Conservation (phyloP, 1,140 invertebrate species). For the Listronotus oregonensis region DNA sequence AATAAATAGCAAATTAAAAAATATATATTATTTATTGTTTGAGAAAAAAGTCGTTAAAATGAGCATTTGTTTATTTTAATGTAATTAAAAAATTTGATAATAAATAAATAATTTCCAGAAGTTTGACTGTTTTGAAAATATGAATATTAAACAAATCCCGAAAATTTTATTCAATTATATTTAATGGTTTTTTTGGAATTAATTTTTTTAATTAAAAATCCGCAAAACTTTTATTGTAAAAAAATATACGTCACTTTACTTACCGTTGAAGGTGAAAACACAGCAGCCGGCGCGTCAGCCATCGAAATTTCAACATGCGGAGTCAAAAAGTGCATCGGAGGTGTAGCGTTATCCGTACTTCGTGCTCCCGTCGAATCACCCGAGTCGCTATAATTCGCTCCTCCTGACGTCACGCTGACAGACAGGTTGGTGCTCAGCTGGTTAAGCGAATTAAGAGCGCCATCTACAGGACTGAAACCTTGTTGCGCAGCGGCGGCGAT, state of each 20-base stretch:
- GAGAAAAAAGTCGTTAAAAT: too few species aligned
- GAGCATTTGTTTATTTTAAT: too few species aligned
- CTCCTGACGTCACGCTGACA: slow-evolving; percentile 58
- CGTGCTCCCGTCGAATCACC: slow-evolving; percentile 77
- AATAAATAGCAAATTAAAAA: too few species aligned
- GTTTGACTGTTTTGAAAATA: too few species aligned
- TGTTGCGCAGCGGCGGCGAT: slow-evolving; percentile 65
- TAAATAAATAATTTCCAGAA: too few species aligned
- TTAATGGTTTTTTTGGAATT: too few species aligned
- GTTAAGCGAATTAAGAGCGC: slow-evolving; percentile 60
- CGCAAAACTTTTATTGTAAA: too few species aligned
- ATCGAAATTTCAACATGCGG: slow-evolving; percentile 89
- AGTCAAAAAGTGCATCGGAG: slow-evolving; percentile 86
- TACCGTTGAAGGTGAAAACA: slow-evolving; percentile 56
- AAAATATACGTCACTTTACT: slow-evolving; percentile 19
- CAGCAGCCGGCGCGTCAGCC: slow-evolving; percentile 64
- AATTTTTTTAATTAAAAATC: too few species aligned
- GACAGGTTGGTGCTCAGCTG: slow-evolving; percentile 56
- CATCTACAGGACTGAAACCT: slow-evolving; percentile 60
- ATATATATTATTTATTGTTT: too few species aligned
- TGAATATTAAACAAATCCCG: too few species aligned
- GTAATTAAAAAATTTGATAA: too few species aligned
- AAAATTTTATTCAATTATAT: too few species aligned
- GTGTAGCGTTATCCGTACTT: slow-evolving; percentile 80
- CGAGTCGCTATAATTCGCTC: slow-evolving; percentile 73